phyloP scores from a whole-genome alignment of 1,140 invertebrate genomes.

The Tetranychus cinnabarinus region DNA sequence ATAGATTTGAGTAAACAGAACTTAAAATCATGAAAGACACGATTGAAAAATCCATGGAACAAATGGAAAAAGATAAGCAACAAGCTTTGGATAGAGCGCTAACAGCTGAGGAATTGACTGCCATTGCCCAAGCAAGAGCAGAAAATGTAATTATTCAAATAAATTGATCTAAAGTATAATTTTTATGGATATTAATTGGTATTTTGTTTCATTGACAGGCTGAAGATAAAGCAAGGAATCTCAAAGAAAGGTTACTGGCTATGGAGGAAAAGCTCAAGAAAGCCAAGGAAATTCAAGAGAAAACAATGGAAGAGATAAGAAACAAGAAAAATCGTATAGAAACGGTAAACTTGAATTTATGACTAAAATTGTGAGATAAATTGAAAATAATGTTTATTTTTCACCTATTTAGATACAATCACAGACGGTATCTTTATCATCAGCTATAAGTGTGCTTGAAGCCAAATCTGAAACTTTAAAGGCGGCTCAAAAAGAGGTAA shows the following conservation, averaged over 20 bases:
- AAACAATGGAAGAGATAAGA: not conserved
- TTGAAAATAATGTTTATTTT: not conserved
- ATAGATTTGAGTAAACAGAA: too few species aligned
- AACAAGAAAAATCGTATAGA: not conserved
- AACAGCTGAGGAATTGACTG: not conserved
- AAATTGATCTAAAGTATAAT: not conserved
- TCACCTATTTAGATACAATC: not conserved
- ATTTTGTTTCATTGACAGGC: not conserved
- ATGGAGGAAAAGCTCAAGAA: not conserved
- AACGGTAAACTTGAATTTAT: not conserved
- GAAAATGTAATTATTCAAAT: not conserved
- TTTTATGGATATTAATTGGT: not conserved
- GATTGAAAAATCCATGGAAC: not conserved
- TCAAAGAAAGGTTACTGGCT: not conserved
- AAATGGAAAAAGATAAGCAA: not conserved
- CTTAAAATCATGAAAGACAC: not conserved
- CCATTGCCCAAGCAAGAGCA: not conserved
- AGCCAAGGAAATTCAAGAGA: not conserved
- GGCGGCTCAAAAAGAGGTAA: not conserved
- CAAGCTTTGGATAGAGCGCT: not conserved
- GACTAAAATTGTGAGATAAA: not conserved
- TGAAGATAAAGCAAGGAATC: not conserved
- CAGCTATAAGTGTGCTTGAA: not conserved
- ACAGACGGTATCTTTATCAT: not conserved
- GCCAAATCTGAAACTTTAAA: not conserved